These are phyloP conservation scores for Agrochola circellaris DNA, from an alignment of 2,888 invertebrate species.

Conservation along the genomic window DNA sequence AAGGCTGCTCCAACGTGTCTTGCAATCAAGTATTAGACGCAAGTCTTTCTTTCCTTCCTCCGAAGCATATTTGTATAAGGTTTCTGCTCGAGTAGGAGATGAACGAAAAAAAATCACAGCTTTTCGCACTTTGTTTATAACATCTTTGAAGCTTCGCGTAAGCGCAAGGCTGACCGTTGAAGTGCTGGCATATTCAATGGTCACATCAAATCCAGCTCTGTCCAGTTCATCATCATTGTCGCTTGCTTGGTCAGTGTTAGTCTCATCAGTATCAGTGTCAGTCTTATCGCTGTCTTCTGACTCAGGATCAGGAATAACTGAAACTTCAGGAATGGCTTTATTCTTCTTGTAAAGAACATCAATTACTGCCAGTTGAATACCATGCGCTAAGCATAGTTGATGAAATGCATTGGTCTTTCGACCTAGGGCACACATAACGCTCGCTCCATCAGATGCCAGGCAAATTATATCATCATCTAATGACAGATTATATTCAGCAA, in stretches of 20 bases:
- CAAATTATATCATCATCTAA: conserved; percentile 1
- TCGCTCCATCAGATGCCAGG: conserved; percentile 14
- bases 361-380: conserved; percentile 17
- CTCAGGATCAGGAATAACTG: conserved; percentile 10
- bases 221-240: conserved; percentile 9
- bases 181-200: not conserved
- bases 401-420: conserved; percentile 20
- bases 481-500: conserved; percentile 5
- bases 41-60: conserved; percentile 4
- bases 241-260: conserved; percentile 7
- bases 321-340: conserved; percentile 11
- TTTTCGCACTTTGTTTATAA: conserved; percentile 1
- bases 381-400: conserved; percentile 33
- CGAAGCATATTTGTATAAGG: conserved; percentile 7
- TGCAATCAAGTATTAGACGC: conserved; percentile 14
- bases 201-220: not conserved
- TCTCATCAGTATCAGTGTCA: conserved; percentile 9
- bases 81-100: conserved; percentile 8
- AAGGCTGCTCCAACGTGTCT: conserved; percentile 14
- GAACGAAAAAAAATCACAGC: conserved; percentile 4
- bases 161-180: conserved; percentile 4
- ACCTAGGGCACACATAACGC: conserved; percentile 31
- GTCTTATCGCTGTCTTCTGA: conserved; percentile 12
- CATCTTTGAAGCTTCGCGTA: conserved; percentile 8
- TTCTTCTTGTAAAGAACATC: conserved; percentile 17